Conservation (phyloP, 2,113 vertebrate species). For the Mustela nigripes region DNA sequence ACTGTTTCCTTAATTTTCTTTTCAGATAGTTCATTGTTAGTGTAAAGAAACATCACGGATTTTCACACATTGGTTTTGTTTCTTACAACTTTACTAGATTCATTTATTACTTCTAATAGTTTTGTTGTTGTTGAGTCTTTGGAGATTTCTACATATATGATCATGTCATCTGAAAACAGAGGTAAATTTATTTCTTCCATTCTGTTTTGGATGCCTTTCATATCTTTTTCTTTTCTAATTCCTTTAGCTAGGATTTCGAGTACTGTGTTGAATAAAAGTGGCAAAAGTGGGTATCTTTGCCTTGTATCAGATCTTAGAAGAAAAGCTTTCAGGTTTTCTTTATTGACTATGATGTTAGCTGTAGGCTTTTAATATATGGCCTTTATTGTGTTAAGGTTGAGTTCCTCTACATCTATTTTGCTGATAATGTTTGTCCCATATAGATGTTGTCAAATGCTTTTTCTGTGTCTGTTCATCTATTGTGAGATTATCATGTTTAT, state of each 20-base stretch:
- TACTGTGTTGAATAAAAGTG: neutral
- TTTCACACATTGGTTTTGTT: neutral
- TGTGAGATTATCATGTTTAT: neutral
- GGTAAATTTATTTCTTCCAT: neutral
- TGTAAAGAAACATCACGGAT: neutral
- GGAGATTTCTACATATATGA: neutral
- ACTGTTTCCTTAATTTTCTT: neutral
- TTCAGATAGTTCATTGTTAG: neutral
- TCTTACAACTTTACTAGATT: neutral
- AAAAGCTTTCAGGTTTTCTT: neutral
- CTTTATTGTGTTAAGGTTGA: neutral
- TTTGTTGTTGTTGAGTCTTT: neutral
- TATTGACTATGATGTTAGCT: neutral
- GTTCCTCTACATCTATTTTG: neutral
- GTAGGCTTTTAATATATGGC: neutral
- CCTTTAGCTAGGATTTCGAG: neutral
- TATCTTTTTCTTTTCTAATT: neutral
- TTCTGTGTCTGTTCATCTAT: neutral
- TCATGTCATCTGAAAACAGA: neutral
- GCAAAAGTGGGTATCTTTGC: neutral
- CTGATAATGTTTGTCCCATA: neutral
- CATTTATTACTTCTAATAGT: neutral
- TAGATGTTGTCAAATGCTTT: neutral
- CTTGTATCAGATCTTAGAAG: neutral
- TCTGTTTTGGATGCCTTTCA: neutral